Evolutionary conservation across 2,113 vertebrate species (phyloP).

Genomic region (Upupa epops): DNA sequence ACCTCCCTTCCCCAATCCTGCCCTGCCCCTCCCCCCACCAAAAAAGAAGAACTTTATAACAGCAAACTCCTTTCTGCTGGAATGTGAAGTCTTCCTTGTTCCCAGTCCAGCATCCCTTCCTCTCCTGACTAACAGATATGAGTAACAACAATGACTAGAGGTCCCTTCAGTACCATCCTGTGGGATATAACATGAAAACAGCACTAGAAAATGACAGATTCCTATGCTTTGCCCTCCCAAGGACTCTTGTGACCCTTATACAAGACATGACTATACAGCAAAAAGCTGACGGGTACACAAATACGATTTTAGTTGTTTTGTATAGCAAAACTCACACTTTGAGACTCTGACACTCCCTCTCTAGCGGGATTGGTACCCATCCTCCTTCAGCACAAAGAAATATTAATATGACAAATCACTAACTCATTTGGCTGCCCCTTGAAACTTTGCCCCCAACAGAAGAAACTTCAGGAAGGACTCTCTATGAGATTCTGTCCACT

Average conservation of each 20-base stretch:
- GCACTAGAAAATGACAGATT: not conserved
- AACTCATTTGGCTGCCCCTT: not conserved
- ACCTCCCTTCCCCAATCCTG: no score
- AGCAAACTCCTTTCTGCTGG: not conserved
- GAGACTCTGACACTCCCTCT: rapidly evolving
- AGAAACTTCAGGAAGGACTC: not conserved
- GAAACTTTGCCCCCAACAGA: not conserved
- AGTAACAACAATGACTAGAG: not conserved
- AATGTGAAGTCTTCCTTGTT: not conserved
- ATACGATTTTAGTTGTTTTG: not conserved
- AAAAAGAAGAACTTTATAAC: not conserved
- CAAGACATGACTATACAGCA: rapidly evolving
- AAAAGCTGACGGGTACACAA: rapidly evolving
- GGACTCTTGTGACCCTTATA: not conserved
- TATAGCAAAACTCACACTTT: not conserved
- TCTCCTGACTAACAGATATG: not conserved
- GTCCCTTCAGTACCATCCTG: not conserved
- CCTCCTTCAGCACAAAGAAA: not conserved
- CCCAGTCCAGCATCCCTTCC: not conserved
- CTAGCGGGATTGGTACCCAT: not conserved
- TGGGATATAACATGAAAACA: rapidly evolving
- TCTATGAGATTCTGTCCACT: not conserved
- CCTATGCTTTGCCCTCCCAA: not conserved
- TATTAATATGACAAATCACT: not conserved
- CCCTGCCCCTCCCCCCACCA: no score